These are phyloP conservation scores for Cotesia vestalis DNA, from an alignment of 1,140 invertebrate genomes.

Conservation along the genomic window DNA sequence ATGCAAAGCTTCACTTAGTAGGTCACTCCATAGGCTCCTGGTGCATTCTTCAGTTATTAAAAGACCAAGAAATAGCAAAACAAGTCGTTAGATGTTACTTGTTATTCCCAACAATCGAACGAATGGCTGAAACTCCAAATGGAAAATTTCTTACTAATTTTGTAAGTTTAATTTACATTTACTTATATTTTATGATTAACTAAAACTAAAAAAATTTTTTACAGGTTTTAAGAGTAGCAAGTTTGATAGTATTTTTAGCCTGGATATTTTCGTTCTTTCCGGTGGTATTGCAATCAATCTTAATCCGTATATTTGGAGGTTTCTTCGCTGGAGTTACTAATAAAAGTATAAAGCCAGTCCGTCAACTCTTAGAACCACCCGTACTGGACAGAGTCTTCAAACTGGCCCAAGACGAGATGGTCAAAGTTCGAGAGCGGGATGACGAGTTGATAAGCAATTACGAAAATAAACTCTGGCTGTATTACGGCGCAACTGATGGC, in stretches of 20 bases:
- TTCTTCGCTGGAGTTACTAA: slow-evolving; percentile 61
- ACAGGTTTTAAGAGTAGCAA: slow-evolving; percentile 63
- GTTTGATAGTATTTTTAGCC: slow-evolving; percentile 67
- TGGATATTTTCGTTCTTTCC: slow-evolving; percentile 73
- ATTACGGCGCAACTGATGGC: slow-evolving; percentile 78
- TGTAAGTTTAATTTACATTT: slow-evolving; percentile 49
- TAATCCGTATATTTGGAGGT: slow-evolving; percentile 67
- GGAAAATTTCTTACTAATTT: slow-evolving; percentile 71
- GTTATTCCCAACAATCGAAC: slow-evolving; percentile 84
- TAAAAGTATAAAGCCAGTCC: slow-evolving; percentile 57
- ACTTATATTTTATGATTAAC: background rate
- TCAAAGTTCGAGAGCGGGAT: slow-evolving; percentile 69
- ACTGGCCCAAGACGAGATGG: slow-evolving; percentile 73
- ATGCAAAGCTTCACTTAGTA: slow-evolving; percentile 76
- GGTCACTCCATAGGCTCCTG: slow-evolving; percentile 88
- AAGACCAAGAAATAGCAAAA: slow-evolving; percentile 64
- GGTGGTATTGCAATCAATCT: slow-evolving; percentile 59
- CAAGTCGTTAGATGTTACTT: slow-evolving; percentile 72
- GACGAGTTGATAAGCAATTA: slow-evolving; percentile 66
- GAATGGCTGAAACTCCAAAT: slow-evolving; percentile 77
- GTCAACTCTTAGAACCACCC: slow-evolving; percentile 67
- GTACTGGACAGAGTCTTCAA: slow-evolving; percentile 68
- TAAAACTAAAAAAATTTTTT: slow-evolving; percentile 27
- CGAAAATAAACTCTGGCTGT: slow-evolving; percentile 73
- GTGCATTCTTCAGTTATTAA: slow-evolving; percentile 79